Evolutionary conservation across 92 coral and sea anemone species (phyloP).

Genomic region (Nematostella vectensis): DNA sequence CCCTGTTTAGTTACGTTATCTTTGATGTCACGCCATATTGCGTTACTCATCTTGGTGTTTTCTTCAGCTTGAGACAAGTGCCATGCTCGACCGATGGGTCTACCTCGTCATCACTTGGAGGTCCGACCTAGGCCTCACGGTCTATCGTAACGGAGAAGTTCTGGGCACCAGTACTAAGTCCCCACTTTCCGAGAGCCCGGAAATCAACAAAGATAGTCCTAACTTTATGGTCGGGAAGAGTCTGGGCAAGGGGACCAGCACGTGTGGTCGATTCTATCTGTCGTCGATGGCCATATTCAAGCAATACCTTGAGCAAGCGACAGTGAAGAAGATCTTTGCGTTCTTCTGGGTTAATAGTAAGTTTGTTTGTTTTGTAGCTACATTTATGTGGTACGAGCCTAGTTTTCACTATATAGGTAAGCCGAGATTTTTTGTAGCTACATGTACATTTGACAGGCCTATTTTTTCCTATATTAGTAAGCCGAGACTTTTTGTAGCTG

Average conservation of each 20-base stretch:
- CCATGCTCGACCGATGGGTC: constrained; percentile 55
- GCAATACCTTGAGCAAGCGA: constrained; percentile 35
- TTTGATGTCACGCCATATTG: too few species aligned
- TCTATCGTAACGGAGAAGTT: constrained; percentile 50
- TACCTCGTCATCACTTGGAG: constrained; percentile 82
- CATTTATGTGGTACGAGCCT: constrained; percentile 1
- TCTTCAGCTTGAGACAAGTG: constrained; percentile 26
- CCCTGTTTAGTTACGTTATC: too few species aligned
- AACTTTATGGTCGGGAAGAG: constrained; percentile 81
- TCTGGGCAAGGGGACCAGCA: constrained; percentile 38
- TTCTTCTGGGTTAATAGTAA: constrained; percentile 87
- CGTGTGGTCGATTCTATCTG: constrained; percentile 70
- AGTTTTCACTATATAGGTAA: not conserved
- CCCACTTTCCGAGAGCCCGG: constrained; percentile 29
- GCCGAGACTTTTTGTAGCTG: too few species aligned
- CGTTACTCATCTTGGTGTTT: too few species aligned
- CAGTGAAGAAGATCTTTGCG: constrained; percentile 44
- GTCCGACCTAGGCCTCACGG: constrained; percentile 46
- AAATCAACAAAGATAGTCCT: constrained; percentile 36
- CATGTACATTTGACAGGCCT: too few species aligned
- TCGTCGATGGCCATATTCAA: constrained; percentile 89
- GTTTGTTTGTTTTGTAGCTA: too few species aligned
- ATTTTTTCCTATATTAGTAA: too few species aligned
- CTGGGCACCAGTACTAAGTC: constrained; percentile 22
- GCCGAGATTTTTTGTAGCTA: too few species aligned